phyloP scores from a whole-genome alignment of 2,797 vertebrate genomes.

The Sebastes vulpes region DNA sequence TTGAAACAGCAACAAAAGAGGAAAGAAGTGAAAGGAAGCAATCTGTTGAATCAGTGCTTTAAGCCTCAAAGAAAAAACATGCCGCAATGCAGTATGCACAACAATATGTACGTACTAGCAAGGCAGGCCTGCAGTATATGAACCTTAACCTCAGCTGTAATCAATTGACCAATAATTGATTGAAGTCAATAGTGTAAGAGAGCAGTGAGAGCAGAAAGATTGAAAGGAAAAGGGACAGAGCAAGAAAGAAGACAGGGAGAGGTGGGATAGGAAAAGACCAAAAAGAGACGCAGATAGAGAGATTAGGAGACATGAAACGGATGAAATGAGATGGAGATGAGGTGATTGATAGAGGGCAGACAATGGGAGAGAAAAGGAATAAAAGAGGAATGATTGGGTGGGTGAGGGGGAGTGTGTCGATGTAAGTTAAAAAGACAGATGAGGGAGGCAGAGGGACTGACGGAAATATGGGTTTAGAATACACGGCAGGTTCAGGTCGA shows the following conservation, averaged over 20 bases:
- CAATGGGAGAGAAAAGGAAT: not conserved
- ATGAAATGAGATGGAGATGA: slow-evolving; percentile 25
- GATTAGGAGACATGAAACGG: slow-evolving; percentile 22
- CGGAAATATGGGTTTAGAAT: slow-evolving; percentile 23
- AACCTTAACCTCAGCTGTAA: slow-evolving; percentile 17
- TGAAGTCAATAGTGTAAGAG: slow-evolving; percentile 18
- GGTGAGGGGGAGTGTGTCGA: not conserved
- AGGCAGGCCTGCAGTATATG: not conserved
- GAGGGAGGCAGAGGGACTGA: slow-evolving; percentile 29
- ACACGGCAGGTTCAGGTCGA: slow-evolving; percentile 21
- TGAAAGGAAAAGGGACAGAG: not conserved
- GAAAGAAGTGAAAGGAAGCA: not conserved
- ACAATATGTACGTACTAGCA: not conserved
- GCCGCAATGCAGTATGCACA: not conserved
- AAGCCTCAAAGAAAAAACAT: not conserved
- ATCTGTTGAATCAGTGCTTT: not conserved
- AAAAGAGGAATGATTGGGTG: slow-evolving; percentile 3
- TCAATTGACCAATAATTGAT: slow-evolving; percentile 45
- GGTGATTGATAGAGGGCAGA: slow-evolving; percentile 43
- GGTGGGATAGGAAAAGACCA: not conserved
- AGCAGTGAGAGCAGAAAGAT: not conserved
- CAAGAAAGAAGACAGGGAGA: not conserved
- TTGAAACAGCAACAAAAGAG: not conserved
- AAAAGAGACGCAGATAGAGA: slow-evolving; percentile 5
- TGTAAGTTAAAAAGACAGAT: slow-evolving; percentile 42